Base-by-base conservation (phyloP, 2,113 vertebrate genomes). In the Geothlypis trichas region DNA sequence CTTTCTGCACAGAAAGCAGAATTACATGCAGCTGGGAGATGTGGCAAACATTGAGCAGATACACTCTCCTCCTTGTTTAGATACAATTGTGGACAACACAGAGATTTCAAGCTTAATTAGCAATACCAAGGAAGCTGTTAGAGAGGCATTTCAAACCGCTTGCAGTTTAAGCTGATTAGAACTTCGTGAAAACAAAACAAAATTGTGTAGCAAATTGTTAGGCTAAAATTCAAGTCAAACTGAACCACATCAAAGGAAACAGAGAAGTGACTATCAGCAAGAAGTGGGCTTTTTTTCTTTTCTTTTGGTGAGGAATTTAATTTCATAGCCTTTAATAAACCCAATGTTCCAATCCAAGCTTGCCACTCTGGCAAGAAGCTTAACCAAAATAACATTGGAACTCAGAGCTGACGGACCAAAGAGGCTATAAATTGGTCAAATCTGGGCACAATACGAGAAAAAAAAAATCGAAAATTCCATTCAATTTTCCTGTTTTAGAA, bases 361-460 rank as follows among this genome's bases (percentile, higher is more conserved):
- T 90, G 93, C 96, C 76, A 68, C 92, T 93, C 76, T 97, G 95
- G 96, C 96, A 94, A 93, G 82, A 39, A 77, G 61, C 69, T 95
- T 94, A 95, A 96, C 95, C 95, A 91, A 96, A 96, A 96, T 96
- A 95, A 92, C 95, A 93, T 44, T 93, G 95, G 75, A 90, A 84
- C 75, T 88, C 90, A 58, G 46, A 81, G 76, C 73, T 84, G 83
- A 75, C 41, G 15, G 88, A 79, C 72, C 6, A 28, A 78, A 84
- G 82, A 84, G 69, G 87, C 76, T 86, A 87, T 84, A 93, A 93
- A 93, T 68, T 84, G 90, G 93, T 73, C 86, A 94, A 93, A 90
- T 92, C 69, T 9, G 6, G 90, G 83, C 80, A 90, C 83, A 93
- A 96, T 73, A 76, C 30, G 89, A 82, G 67, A 85, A 88, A 90